These are phyloP conservation scores for Arrhopalites spinosus DNA, from an alignment of 2,888 invertebrate species.

Conservation along the genomic window DNA sequence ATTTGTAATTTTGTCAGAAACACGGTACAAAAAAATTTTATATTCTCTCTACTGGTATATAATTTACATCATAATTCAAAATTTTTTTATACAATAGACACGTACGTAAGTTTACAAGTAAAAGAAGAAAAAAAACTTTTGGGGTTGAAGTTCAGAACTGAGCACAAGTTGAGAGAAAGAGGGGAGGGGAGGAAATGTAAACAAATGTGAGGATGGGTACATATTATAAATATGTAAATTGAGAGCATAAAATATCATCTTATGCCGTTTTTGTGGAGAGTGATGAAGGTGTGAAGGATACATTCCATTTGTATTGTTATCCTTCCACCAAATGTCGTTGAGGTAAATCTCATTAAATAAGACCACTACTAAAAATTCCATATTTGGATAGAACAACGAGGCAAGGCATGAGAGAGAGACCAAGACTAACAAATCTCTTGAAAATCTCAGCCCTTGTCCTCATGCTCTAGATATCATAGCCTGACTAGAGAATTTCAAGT, in stretches of 20 bases:
- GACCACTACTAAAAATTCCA: constrained; percentile 19
- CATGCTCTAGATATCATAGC: neutral
- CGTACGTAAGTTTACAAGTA: no score
- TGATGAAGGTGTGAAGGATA: constrained; percentile 33
- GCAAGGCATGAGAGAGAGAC: neutral
- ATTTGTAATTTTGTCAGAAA: no score
- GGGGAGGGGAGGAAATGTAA: neutral
- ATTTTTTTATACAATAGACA: no score
- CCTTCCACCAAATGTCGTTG: neutral
- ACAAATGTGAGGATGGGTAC: neutral
- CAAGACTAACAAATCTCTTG: neutral
- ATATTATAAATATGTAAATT: constrained; percentile 31
- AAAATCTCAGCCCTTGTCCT: neutral
- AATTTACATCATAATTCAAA: no score
- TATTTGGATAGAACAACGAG: constrained; percentile 22
- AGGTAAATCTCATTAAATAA: constrained; percentile 26
- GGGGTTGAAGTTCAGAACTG: neutral
- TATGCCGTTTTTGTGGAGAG: constrained; percentile 2
- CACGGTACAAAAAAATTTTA: no score
- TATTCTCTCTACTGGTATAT: no score
- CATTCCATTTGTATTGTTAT: constrained; percentile 22
- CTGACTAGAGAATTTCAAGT: neutral
- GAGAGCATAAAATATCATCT: constrained; percentile 28
- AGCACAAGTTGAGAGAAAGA: neutral
- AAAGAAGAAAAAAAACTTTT: neutral